Evolutionary conservation across 2,888 invertebrate species (phyloP), one percentile per base, ranked within the genome.

Genomic region (Habrosyne pyritoides): DNA sequence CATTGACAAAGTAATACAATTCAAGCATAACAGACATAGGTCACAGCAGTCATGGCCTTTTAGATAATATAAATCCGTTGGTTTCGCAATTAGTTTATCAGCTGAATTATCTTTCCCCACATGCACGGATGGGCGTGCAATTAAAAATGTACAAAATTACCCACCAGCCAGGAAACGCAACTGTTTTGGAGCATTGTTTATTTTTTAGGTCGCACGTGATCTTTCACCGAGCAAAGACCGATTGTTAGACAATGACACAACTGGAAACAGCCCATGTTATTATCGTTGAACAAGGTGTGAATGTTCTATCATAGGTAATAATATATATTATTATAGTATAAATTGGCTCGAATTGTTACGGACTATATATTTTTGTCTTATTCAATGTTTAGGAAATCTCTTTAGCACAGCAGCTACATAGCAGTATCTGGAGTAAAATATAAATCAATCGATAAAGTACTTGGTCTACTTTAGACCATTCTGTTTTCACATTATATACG

Each of bases 191-290:
- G 50, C 56, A 69, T 69, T 68, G 62, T 69, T 54, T 54, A 64
- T 71, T 33, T 67, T 59, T 60, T 69, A 64, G 69, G 69, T 66
- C 75, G 64, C 63, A 65, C 75, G 69, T 75, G 75, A 53, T 73
- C 60, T 69, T 69, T 71, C 64, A 64, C 61, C 57, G 63, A 54
- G 47, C 57, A 46, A 52, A 26, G 60, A 62, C 53, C 57, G 26
- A 55, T 52, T 54, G 52, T 55, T 55, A 53, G 48, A 61, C 60
- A 66, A 56, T 60, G 55, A 56, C 18, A 42, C 42, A 42, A 52
- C 53, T 48, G 47, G 18, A 33, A 28, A 33, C 8, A 7, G 18
- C 7, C 7, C 18, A 14, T 8, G 18, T 18, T 18, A 33, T 33
- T 33, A 18, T 42, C 42, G 42, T 2, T 8, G 42, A 42, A 42